Conservation (phyloP, 2,888 invertebrate species). For the Neoaliturus tenellus region DNA sequence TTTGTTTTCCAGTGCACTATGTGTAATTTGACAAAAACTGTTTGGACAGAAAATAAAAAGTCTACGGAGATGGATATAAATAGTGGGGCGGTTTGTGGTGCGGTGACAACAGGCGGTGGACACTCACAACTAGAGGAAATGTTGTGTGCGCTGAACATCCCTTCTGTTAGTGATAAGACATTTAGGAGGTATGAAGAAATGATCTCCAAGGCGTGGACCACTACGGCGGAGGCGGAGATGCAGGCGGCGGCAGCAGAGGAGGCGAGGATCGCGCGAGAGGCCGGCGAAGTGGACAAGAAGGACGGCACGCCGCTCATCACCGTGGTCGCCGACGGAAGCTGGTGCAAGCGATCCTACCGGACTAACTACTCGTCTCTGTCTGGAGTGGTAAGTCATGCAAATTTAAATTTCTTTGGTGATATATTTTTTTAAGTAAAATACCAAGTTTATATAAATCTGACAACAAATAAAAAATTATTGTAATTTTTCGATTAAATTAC, state of each 20-base stretch:
- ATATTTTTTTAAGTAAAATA: too few species aligned
- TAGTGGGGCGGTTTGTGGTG: constrained; percentile 24
- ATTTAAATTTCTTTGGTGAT: too few species aligned
- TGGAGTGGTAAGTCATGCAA: constrained; percentile 20
- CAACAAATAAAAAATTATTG: too few species aligned
- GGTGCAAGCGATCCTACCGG: constrained; percentile 40
- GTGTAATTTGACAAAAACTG: constrained; percentile 28
- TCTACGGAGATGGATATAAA: constrained; percentile 44
- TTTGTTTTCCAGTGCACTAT: constrained; percentile 23
- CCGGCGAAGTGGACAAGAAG: constrained; percentile 21
- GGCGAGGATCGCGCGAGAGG: background rate
- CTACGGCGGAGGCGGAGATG: constrained; percentile 22
- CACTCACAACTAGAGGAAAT: constrained; percentile 51
- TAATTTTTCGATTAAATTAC: too few species aligned
- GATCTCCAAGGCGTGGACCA: background rate
- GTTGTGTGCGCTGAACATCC: constrained; percentile 8
- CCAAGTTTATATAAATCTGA: too few species aligned
- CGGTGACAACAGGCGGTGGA: constrained; percentile 52
- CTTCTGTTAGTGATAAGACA: constrained; percentile 36
- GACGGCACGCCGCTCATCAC: constrained; percentile 39
- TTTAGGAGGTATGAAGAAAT: constrained; percentile 42
- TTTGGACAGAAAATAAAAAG: constrained; percentile 38
- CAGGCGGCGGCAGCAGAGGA: constrained; percentile 41
- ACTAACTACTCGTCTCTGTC: constrained; percentile 42
- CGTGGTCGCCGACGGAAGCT: constrained; percentile 46